Percentiles rank a stretch among this genome's conserved stretches.
These are phyloP conservation scores for Ctenosaura bakeri DNA, from an alignment of 2,797 vertebrate genomes.

Conservation along the genomic window DNA sequence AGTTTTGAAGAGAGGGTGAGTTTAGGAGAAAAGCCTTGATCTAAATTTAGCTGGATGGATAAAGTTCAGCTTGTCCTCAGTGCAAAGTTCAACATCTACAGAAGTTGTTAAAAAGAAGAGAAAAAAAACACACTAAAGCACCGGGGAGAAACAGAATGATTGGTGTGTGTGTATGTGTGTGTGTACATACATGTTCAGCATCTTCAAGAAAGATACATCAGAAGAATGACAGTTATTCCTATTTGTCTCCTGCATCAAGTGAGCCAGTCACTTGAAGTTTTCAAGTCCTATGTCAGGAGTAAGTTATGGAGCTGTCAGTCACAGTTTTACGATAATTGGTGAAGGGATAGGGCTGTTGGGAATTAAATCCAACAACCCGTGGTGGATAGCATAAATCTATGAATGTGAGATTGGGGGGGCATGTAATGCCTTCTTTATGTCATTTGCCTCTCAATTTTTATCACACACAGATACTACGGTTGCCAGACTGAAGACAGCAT, in stretches of 20 bases:
- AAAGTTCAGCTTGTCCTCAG: constrained; percentile 31
- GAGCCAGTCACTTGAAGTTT: background rate
- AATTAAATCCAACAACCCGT: background rate
- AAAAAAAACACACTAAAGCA: background rate
- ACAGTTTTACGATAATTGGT: background rate
- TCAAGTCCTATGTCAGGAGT: constrained; percentile 3
- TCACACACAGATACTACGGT: background rate
- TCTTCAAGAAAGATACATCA: background rate
- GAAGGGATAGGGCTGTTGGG: background rate
- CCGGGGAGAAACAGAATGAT: background rate
- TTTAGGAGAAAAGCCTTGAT: constrained; percentile 44
- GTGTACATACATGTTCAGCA: constrained; percentile 9
- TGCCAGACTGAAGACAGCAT: background rate
- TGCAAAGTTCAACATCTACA: constrained; percentile 18
- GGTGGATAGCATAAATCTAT: background rate
- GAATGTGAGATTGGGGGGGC: background rate
- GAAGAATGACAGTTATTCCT: constrained; percentile 6
- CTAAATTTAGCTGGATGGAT: constrained; percentile 52
- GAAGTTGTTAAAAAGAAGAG: constrained; percentile 12
- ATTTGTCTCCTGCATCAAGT: background rate
- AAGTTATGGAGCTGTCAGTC: background rate
- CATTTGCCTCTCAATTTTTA: background rate
- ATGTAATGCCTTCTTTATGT: background rate
- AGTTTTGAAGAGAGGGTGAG: constrained; percentile 2
- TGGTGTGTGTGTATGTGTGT: background rate